Evolutionary conservation across 2,888 invertebrate genomes (phyloP).

Genomic region (Xestia ashworthii): DNA sequence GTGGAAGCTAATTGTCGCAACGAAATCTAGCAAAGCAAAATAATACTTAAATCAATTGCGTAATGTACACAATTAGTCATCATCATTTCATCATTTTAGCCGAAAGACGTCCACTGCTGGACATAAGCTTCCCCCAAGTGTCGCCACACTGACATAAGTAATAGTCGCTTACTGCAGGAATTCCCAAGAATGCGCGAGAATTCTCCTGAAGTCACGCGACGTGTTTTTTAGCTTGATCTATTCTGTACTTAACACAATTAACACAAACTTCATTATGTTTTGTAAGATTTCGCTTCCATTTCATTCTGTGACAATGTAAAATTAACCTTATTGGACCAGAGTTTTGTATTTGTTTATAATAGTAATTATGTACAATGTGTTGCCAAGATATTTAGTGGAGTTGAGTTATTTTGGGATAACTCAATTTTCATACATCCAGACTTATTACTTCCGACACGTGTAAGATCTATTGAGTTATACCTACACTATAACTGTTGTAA

Average conservation of each 20-base stretch:
- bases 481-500: conserved; percentile 13
- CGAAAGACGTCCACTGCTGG: no score
- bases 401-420: conserved; percentile 26
- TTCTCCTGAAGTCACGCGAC: not conserved
- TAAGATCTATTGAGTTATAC: not conserved
- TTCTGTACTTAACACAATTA: not conserved
- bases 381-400: conserved; percentile 8
- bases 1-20: no score
- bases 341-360: conserved; percentile 19
- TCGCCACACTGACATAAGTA: no score
- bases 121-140: no score
- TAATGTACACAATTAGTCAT: not conserved
- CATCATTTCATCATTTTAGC: no score
- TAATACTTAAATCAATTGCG: not conserved
- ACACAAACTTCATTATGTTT: not conserved
- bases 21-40: no score
- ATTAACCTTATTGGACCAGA: conserved; percentile 7
- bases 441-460: conserved; percentile 27
- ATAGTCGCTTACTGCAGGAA: not conserved
- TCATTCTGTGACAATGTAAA: not conserved
- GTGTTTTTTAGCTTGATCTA: not conserved
- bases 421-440: conserved; percentile 14
- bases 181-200: not conserved
- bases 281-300: not conserved
- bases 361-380: not conserved